Evolutionary conservation across 2,797 vertebrate species (phyloP), one percentile per base, ranked within the genome.

Genomic region (Pseudopleuronectes americanus): DNA sequence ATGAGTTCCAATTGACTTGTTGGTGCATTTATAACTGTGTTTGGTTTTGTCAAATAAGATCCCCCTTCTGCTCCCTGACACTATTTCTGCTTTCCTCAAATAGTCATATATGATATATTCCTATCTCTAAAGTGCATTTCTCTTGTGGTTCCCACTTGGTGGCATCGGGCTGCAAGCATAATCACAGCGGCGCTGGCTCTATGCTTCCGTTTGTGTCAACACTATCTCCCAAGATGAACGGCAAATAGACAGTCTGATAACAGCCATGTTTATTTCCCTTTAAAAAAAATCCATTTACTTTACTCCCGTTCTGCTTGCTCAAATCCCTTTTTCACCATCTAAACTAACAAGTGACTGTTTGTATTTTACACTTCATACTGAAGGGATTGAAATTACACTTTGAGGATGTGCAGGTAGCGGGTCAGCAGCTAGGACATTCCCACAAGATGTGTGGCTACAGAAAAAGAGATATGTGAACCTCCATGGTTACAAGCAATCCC

Each of bases 161-260:
- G 73, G 75, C 83, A 81, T 84, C 74, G 74, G 62, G 73, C 70
- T 72, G 55, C 71, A 74, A 72, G 71, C 43, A 56, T 81, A 86
- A 87, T 84, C 80, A 63, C 38, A 80, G 70, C 17, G 33, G 58
- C 4, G 6, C 64, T 43, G 63, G 62, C 67, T 63, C 53, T 49
- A 52, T n/a, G n/a, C 55, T 72, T 53, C 59, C 64, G 21, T 74
- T 73, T 73, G 68, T 84, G 74, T 79, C 63, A 71, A 81, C 77
- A 41, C 79, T 71, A 90, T 90, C 84, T 59, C 65, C 47, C 55
- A 23, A 19, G 56, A 89, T 89, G 68, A 71, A 83, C 4, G 10
- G 57, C 76, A 82, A 86, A 88, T 64, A 88, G 81, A 82, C 82
- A 53, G 23, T 70, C 61, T 76, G 72, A 90, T 85, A 90, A 79